Base-by-base conservation (phyloP, 1,140 invertebrate genomes). In the Manduca sexta region DNA sequence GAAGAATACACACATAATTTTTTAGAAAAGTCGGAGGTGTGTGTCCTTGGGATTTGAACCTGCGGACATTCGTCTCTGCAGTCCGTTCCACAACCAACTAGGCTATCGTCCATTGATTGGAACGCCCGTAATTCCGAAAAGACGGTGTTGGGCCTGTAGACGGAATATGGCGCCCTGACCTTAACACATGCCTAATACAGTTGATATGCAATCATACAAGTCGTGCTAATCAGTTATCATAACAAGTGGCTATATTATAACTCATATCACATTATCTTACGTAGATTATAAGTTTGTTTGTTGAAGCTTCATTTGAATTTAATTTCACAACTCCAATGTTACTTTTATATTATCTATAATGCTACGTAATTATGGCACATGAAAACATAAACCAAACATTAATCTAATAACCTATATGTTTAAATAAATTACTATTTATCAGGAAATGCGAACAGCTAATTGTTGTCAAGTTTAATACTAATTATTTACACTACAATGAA, bases 261-360 rank as follows among this genome's bases (percentile, higher is more conserved):
- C 64, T 74, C 70, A 74, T 84, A 84, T 84, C 81, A 84, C 81
- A 84, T 68, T 79, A 81, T 67, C 68, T 84, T 84, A 84, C 76
- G 80, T 84, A 82, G 76, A 70, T 84, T 64, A 68, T 71, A 71
- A 60, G 59, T 72, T 65, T 60, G 49, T 60, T 68, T 66, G 55
- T 72, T 71, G 73, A 74, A 72, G 74, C 59, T 61, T 74, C 50
- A 68, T 80, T 72, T 78, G 64, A 69, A 69, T 74, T 75, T 64
- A 41, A 64, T 64, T 61, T 84, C 81, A 84, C 81, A 82, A 84
- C 77, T 76, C 76, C 57, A 64, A 70, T 67, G 65, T 79, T 68
- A 68, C 63, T 69, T 66, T 69, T 40, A 54, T 66, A 66, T 56
- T 54, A 60, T 56, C 53, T 67, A 71, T 56, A 57, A 74, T 45